phyloP scores from a whole-genome alignment of 2,797 vertebrate species.

The Hapalemur alaotrensis region DNA sequence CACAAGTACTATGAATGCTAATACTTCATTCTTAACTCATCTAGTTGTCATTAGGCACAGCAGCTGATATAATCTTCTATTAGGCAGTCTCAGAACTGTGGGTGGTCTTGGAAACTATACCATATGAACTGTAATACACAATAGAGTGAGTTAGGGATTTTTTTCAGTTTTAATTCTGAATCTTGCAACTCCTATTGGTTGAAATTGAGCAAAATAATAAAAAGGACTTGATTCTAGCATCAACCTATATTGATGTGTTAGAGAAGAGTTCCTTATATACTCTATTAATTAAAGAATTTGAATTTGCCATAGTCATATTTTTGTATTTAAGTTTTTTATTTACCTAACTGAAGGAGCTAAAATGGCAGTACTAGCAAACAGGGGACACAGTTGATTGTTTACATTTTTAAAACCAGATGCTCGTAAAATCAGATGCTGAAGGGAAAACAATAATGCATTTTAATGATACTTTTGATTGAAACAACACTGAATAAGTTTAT shows the following conservation, averaged over 20 bases:
- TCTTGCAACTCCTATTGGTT: conserved; percentile 71
- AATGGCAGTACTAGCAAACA: background rate
- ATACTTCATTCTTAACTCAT: conserved; percentile 82
- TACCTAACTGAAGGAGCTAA: background rate
- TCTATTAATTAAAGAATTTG: background rate
- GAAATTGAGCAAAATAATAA: conserved; percentile 63
- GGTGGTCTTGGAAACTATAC: conserved; percentile 83
- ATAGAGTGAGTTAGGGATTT: conserved; percentile 73
- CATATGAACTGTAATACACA: conserved; percentile 79
- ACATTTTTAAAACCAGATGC: conserved; percentile 41
- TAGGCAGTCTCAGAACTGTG: conserved; percentile 80
- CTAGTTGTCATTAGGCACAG: conserved; percentile 82
- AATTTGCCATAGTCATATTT: background rate
- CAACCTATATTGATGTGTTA: background rate
- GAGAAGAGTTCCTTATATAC: background rate
- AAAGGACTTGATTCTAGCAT: background rate
- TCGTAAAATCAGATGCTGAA: conserved; percentile 21
- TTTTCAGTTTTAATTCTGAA: conserved; percentile 73
- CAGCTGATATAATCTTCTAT: conserved; percentile 82
- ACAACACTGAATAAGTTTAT: background rate
- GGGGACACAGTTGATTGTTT: background rate
- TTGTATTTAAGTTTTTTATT: conserved; percentile 45
- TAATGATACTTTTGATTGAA: background rate
- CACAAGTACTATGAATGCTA: conserved; percentile 64
- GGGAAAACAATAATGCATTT: conserved; percentile 26